These are phyloP conservation scores for Hapalemur alaotrensis DNA, from an alignment of 2,797 vertebrate species.

Conservation along the genomic window DNA sequence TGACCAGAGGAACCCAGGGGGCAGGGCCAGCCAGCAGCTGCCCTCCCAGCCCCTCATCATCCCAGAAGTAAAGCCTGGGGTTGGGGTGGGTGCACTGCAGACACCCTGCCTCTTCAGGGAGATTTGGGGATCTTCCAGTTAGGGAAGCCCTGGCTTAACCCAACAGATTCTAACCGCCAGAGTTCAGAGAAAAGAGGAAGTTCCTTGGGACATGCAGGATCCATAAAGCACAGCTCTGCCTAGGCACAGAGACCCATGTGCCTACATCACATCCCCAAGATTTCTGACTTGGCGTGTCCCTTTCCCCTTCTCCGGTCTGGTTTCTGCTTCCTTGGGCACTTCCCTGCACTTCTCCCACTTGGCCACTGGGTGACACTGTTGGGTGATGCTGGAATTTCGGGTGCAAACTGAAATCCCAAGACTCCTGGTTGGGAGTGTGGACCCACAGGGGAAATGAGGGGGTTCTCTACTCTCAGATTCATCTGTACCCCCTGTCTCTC, in stretches of 20 bases:
- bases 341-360: not conserved
- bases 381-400: slow-evolving; percentile 35
- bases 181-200: not conserved
- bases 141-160: not conserved
- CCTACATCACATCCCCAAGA: not conserved
- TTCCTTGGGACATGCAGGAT: not conserved
- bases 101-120: not conserved
- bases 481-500: no score
- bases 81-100: not conserved
- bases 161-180: not conserved
- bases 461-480: not conserved
- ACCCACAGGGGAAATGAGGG: not conserved
- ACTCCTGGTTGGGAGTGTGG: accelerated
- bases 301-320: not conserved
- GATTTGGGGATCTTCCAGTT: not conserved
- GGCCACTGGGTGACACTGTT: slow-evolving; percentile 59
- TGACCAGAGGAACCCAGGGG: not conserved
- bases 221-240: not conserved
- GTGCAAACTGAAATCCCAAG: not conserved
- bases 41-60: not conserved
- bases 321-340: not conserved
- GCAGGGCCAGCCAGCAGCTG: not conserved
- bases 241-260: not conserved
- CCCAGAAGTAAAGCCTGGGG: not conserved
- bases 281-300: not conserved